A percentile compares a stretch with the other conserved stretches of the same genome.
phyloP scores from a whole-genome alignment of 2,113 vertebrate species.

The Electrona antarctica region DNA sequence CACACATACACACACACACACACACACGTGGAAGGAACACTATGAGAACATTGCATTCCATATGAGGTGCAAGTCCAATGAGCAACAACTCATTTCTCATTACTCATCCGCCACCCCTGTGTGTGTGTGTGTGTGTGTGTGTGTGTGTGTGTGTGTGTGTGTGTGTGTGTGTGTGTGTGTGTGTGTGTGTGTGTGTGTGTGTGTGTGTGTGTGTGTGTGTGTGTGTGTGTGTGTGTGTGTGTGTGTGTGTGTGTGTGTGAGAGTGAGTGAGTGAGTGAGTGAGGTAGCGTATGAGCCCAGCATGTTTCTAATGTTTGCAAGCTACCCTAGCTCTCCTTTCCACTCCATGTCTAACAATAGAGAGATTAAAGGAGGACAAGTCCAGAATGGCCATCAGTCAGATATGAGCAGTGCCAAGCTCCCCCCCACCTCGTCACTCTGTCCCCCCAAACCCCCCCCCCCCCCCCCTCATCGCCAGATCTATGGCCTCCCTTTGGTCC shows the following conservation, averaged over 20 bases:
- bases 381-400: constrained; percentile 68
- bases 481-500: constrained; percentile 52
- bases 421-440: constrained; percentile 25
- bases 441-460: not conserved
- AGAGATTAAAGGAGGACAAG: constrained; percentile 69
- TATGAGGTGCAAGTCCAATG: constrained; percentile 44
- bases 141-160: too few species aligned
- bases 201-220: too few species aligned
- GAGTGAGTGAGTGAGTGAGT: too few species aligned
- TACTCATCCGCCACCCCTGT: constrained; percentile 22
- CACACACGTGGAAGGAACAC: constrained; percentile 5
- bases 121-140: too few species aligned
- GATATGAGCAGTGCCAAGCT: constrained; percentile 62
- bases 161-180: too few species aligned
- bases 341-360: constrained; percentile 63
- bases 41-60: constrained; percentile 50
- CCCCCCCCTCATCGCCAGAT: constrained; percentile 29
- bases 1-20: not conserved
- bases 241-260: too few species aligned
- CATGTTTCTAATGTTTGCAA: not conserved
- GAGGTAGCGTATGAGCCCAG: too few species aligned
- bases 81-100: constrained; percentile 28
- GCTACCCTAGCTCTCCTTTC: constrained; percentile 37
- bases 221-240: too few species aligned
- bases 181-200: too few species aligned